A percentile compares a stretch with the other conserved stretches of the same genome.
phyloP scores from a whole-genome alignment of 2,888 invertebrate species.

The Fragum whitleyi region DNA sequence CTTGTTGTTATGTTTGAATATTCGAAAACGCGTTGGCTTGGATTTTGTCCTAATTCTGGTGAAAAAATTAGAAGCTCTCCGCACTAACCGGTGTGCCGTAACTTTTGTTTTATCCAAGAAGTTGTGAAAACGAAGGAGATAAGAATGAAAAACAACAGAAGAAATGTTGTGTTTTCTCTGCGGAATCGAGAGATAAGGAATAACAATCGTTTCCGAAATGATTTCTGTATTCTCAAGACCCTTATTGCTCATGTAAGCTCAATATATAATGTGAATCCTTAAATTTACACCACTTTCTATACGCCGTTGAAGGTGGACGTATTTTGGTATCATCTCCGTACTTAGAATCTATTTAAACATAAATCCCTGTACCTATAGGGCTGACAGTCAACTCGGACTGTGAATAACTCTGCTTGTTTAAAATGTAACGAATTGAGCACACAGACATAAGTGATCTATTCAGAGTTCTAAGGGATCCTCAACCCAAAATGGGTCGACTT shows the following conservation, averaged over 20 bases:
- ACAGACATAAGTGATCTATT: too few species aligned
- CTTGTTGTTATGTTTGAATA: constrained; percentile 36
- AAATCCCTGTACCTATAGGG: too few species aligned
- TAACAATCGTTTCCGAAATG: constrained; percentile 29
- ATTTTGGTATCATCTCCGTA: too few species aligned
- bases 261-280: background rate
- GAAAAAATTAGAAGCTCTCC: background rate
- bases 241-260: constrained; percentile 36
- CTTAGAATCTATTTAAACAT: too few species aligned
- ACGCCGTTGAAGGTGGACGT: too few species aligned
- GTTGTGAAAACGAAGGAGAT: background rate
- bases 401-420: too few species aligned
- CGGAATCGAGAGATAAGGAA: constrained; percentile 45
- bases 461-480: too few species aligned
- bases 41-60: background rate
- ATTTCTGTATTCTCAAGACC: constrained; percentile 41
- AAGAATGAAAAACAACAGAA: background rate
- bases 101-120: background rate
- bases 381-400: too few species aligned
- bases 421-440: too few species aligned
- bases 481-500: too few species aligned
- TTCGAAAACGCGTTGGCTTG: constrained; percentile 25
- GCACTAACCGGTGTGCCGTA: background rate
- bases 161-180: constrained; percentile 28
- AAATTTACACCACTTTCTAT: background rate